Percentiles rank a stretch among this genome's conserved stretches.
Evolutionary conservation across 2,797 vertebrate species (phyloP).

Genomic region (Sebastes elongatus): DNA sequence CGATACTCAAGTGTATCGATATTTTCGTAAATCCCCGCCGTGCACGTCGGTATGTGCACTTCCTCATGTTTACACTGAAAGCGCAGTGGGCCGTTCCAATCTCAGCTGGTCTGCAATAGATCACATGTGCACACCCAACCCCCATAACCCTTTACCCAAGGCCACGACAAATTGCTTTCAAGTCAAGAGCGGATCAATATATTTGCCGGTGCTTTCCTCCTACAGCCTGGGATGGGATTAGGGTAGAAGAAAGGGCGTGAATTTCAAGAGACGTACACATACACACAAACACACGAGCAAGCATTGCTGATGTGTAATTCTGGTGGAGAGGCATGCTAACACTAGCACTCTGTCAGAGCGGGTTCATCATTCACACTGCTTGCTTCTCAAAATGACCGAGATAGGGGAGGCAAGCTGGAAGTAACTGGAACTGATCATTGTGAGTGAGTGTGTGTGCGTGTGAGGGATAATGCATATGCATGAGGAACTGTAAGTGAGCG

Average conservation of each 20-base stretch:
- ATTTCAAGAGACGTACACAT: constrained; percentile 33
- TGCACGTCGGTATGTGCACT: neutral
- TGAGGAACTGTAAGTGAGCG: constrained; percentile 3
- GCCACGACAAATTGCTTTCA: constrained; percentile 62
- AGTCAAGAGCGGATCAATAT: constrained; percentile 71
- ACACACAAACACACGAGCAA: neutral
- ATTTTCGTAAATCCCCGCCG: neutral
- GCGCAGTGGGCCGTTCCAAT: neutral
- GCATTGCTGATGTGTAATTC: constrained; percentile 21
- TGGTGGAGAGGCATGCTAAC: constrained; percentile 18
- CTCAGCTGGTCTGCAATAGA: constrained; percentile 28
- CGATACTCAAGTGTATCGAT: too few relatives aligned
- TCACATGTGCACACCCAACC: constrained; percentile 33
- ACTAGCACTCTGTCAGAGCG: constrained; percentile 35
- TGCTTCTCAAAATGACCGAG: constrained; percentile 24
- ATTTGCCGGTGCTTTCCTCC: constrained; percentile 50
- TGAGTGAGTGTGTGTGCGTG: neutral
- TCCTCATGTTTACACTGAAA: neutral
- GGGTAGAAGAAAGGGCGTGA: constrained; percentile 19
- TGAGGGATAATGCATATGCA: constrained; percentile 16
- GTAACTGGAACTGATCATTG: neutral
- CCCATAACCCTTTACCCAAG: constrained; percentile 36
- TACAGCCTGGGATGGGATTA: constrained; percentile 47
- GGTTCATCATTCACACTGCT: constrained; percentile 25
- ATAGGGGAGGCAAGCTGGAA: neutral